A percentile compares a stretch with the other conserved stretches of the same genome.
These are phyloP conservation scores for Eristalinus sepulchralis DNA, from an alignment of 2,888 invertebrate genomes.

Conservation along the genomic window DNA sequence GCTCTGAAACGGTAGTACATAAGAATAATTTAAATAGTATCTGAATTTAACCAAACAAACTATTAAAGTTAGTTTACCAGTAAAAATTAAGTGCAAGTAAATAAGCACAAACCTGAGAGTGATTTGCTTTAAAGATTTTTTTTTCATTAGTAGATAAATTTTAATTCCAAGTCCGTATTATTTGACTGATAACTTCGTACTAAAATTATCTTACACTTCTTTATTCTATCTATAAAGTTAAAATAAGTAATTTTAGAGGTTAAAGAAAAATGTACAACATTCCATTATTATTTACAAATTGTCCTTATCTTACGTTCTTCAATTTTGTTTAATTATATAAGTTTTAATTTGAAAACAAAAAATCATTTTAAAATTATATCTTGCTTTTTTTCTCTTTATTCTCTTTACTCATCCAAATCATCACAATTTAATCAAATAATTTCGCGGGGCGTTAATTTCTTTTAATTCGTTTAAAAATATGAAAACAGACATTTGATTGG, in stretches of 20 bases:
- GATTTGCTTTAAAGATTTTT: not conserved
- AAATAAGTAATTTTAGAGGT: slow-evolving; percentile 43
- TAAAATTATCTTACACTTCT: slow-evolving; percentile 59
- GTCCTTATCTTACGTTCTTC: not conserved
- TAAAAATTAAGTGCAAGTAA: not conserved
- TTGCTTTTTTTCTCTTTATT: not conserved
- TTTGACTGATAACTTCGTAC: slow-evolving; percentile 27
- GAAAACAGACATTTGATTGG: not conserved
- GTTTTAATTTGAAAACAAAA: not conserved
- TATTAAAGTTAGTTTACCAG: not conserved
- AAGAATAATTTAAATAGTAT: not conserved
- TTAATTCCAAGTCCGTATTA: not conserved
- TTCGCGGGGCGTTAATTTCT: not conserved
- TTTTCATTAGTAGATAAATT: not conserved
- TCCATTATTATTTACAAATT: slow-evolving; percentile 54
- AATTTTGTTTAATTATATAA: slow-evolving; percentile 1
- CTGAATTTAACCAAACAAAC: not conserved
- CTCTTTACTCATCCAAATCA: not conserved
- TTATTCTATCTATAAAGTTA: slow-evolving; percentile 66
- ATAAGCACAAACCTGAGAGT: not conserved
- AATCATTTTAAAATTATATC: not conserved
- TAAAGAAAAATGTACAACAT: slow-evolving; percentile 57
- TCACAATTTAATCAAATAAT: not conserved
- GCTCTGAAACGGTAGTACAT: not conserved
- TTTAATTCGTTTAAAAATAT: too few species aligned